Percentiles rank a stretch among this genome's conserved stretches.
Conservation (phyloP, 2,113 vertebrate genomes). For the Clarias gariepinus region DNA sequence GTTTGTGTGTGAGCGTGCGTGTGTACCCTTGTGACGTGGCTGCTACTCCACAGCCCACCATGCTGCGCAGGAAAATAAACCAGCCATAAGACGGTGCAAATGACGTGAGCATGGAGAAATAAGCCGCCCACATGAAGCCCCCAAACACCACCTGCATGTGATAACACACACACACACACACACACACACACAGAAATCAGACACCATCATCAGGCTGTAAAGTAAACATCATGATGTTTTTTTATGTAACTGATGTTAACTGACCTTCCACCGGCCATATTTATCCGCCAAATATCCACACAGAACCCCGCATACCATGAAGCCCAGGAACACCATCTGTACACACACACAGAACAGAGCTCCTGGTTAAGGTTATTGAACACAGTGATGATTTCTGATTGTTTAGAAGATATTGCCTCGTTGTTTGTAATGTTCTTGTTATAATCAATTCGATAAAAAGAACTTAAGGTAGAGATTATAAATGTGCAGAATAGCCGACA, state of each 20-base stretch:
- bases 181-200: neutral
- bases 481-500: neutral
- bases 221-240: neutral
- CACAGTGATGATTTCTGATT: neutral
- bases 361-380: neutral
- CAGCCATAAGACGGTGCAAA: slow-evolving; percentile 88
- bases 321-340: slow-evolving; percentile 96
- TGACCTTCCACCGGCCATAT: slow-evolving; percentile 93
- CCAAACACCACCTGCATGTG: slow-evolving; percentile 79
- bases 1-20: slow-evolving; percentile 14
- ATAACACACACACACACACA: neutral
- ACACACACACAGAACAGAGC: neutral
- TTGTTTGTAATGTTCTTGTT: neutral
- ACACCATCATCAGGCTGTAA: neutral
- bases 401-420: neutral
- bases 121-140: slow-evolving; percentile 88
- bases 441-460: neutral
- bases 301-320: slow-evolving; percentile 87
- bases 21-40: slow-evolving; percentile 88
- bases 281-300: slow-evolving; percentile 85
- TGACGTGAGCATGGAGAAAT: slow-evolving; percentile 91
- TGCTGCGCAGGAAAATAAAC: slow-evolving; percentile 90
- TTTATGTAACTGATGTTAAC: neutral
- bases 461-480: neutral
- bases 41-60: slow-evolving; percentile 90